These are phyloP conservation scores for Macaria liturata DNA, from an alignment of 2,888 invertebrate species.

Conservation along the genomic window DNA sequence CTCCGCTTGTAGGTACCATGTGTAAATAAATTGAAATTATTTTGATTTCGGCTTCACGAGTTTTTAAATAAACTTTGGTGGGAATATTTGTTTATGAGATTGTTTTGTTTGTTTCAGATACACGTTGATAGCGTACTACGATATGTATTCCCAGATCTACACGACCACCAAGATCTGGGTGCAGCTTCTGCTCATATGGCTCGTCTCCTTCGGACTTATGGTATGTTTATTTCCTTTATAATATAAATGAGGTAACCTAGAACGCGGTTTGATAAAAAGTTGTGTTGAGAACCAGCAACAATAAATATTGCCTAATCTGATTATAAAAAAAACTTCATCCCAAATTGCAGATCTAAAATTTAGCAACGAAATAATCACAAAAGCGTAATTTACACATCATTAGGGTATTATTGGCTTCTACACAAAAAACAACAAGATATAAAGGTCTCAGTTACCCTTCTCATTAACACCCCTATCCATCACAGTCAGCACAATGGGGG, in stretches of 20 bases:
- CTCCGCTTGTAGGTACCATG: conserved; percentile 1
- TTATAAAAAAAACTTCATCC: too few relatives aligned
- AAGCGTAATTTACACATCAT: too few relatives aligned
- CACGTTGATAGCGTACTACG: conserved; percentile 92
- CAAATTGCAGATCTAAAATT: too few relatives aligned
- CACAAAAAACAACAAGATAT: too few relatives aligned
- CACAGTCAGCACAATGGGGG: conserved; percentile 1
- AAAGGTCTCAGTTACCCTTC: background rate
- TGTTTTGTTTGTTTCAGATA: conserved; percentile 85
- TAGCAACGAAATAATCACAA: too few relatives aligned
- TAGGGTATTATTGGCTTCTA: too few relatives aligned
- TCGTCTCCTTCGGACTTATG: conserved; percentile 88
- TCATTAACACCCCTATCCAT: background rate
- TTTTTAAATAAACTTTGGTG: background rate
- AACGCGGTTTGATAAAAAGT: too few relatives aligned
- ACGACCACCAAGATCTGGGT: conserved; percentile 87
- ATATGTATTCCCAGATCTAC: conserved; percentile 91
- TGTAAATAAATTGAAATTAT: conserved; percentile 12
- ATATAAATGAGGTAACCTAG: too few relatives aligned
- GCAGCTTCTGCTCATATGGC: conserved; percentile 92
- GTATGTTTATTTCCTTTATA: conserved; percentile 61
- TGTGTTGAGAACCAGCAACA: too few relatives aligned
- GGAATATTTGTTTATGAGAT: background rate
- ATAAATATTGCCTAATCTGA: too few relatives aligned
- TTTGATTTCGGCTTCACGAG: background rate